Evolutionary conservation across 2,888 invertebrate genomes (phyloP), one percentile per base, ranked within the genome.

Genomic region (Automeris io): DNA sequence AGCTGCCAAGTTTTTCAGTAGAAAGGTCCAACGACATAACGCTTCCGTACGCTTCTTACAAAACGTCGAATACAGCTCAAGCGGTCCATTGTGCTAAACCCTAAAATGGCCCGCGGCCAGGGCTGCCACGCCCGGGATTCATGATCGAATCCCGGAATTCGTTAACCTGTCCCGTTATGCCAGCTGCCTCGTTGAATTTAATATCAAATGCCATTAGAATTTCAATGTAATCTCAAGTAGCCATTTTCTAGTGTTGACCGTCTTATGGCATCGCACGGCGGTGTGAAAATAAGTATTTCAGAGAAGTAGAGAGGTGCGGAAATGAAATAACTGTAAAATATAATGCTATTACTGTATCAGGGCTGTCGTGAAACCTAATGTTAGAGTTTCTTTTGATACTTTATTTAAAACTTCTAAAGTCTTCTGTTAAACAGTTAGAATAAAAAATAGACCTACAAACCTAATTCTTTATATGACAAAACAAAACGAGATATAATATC

Each of bases 41-140:
- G 45, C 42, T 56, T 51, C 57, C 55, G 55, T 61, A 63, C 59
- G 64, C 67, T 70, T 64, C 68, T 71, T 70, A 72, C 66, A 72
- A 70, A 75, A 70, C 69, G 70, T 61, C 75, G 70, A 76, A 73
- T 74, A 73, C 68, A 63, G 70, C 61, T 68, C 63, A 56, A 64
- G 67, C 68, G 61, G 51, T 50, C 66, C 57, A 75, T 78, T 77
- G 76, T 78, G 61, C 68, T 69, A 69, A 70, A 67, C 70, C 70
- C 71, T 65, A 61, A 70, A 70, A 67, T 58, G 64, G 66, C 66
- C 59, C 50, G 63, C 60, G 62, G 61, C 64, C 60, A 52, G 54
- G 46, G 38, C 12, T 32, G 38, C 13, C 24, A 7, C 9, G 8
- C 16, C 16, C 29, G 29, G 29, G 29, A 29, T 8, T 7, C n/a